These are phyloP conservation scores for Alethe castanea DNA, from an alignment of 2,113 vertebrate species.

Conservation along the genomic window DNA sequence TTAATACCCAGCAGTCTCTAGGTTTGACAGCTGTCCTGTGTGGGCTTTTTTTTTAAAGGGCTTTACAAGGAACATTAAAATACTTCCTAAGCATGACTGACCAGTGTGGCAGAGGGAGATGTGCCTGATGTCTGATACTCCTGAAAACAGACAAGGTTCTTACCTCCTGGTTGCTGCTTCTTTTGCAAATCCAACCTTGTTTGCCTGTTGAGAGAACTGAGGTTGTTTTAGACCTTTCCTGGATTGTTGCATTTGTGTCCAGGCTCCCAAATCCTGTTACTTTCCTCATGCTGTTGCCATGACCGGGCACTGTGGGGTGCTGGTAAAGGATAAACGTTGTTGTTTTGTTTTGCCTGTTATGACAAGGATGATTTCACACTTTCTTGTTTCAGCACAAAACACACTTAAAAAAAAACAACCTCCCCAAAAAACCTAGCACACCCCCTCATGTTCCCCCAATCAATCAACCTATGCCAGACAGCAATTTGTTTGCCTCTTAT, in stretches of 20 bases:
- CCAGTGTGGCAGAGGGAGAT: background rate
- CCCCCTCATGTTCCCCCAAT: background rate
- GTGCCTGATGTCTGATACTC: background rate
- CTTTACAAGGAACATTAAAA: background rate
- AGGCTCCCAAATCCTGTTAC: background rate
- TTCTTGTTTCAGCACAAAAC: background rate
- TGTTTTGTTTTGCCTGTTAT: background rate
- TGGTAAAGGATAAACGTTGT: background rate
- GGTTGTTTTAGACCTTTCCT: background rate
- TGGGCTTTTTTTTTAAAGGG: background rate
- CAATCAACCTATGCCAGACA: background rate
- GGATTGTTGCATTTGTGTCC: background rate
- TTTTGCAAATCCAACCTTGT: background rate
- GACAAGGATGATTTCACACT: background rate
- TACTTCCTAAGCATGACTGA: background rate
- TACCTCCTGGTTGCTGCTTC: background rate
- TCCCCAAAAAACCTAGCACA: background rate
- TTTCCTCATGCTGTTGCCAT: rapidly evolving
- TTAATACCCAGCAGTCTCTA: background rate
- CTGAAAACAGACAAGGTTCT: background rate
- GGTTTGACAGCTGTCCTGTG: background rate
- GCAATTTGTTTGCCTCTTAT: background rate
- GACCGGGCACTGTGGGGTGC: background rate
- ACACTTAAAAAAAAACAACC: background rate
- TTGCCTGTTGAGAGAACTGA: background rate